phyloP scores from a whole-genome alignment of 2,797 vertebrate species.

The Chaetodon trifasciatus region DNA sequence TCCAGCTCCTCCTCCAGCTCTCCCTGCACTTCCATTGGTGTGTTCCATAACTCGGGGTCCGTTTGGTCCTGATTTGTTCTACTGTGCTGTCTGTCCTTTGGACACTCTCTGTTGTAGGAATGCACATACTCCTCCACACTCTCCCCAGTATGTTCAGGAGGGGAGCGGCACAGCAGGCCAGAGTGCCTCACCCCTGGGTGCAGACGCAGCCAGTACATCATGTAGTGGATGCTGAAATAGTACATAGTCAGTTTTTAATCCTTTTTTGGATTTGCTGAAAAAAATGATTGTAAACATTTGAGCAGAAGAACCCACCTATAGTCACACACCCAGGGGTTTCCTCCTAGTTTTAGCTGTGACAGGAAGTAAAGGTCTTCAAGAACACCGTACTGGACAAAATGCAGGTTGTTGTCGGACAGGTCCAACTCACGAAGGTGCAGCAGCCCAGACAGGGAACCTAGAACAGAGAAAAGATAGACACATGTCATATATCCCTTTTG shows the following conservation, averaged over 20 bases:
- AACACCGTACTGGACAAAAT: conserved; percentile 91
- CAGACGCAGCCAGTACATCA: conserved; percentile 93
- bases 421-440: conserved; percentile 87
- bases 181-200: conserved; percentile 90
- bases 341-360: conserved; percentile 89
- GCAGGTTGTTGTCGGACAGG: conserved; percentile 89
- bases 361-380: conserved; percentile 94
- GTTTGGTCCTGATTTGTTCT: conserved; percentile 65
- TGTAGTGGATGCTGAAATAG: conserved; percentile 90
- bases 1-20: conserved; percentile 88
- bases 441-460: conserved; percentile 77
- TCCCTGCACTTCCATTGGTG: conserved; percentile 82
- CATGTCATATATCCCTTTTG: background rate
- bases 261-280: conserved; percentile 1
- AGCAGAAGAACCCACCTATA: conserved; percentile 82
- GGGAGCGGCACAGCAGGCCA: conserved; percentile 89
- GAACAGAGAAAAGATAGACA: background rate
- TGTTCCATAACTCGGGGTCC: conserved; percentile 74
- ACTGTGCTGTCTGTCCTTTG: conserved; percentile 87
- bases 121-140: conserved; percentile 89
- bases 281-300: background rate
- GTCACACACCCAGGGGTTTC: conserved; percentile 94
- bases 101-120: conserved; percentile 92
- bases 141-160: conserved; percentile 89
- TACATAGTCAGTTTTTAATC: background rate